A percentile compares a stretch with the other conserved stretches of the same genome.
These are phyloP conservation scores for Amphiprion ocellaris DNA, from an alignment of 2,113 vertebrate species.

Conservation along the genomic window DNA sequence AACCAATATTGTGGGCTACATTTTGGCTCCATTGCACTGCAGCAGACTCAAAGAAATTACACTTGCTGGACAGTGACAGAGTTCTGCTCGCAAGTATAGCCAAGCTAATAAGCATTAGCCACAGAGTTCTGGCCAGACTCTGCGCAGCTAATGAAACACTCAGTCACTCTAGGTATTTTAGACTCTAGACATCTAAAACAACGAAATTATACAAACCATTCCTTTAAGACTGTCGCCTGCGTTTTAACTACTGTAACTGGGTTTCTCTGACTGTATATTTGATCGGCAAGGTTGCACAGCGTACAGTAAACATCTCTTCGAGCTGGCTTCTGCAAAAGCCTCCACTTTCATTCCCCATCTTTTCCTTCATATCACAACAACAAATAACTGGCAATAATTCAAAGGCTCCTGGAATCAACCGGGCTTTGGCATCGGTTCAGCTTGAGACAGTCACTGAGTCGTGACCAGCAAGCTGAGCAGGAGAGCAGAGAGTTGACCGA, in stretches of 20 bases:
- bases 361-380: slow-evolving; percentile 54
- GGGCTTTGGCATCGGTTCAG: slow-evolving; percentile 62
- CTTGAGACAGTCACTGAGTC: slow-evolving; percentile 51
- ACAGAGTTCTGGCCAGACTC: slow-evolving; percentile 21
- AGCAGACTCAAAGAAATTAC: slow-evolving; percentile 35
- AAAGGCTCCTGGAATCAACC: slow-evolving; percentile 60
- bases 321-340: slow-evolving; percentile 18
- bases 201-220: slow-evolving; percentile 15
- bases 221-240: neutral
- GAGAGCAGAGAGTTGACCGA: slow-evolving; percentile 12
- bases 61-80: slow-evolving; percentile 29
- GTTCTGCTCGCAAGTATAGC: slow-evolving; percentile 23
- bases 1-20: slow-evolving; percentile 28
- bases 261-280: slow-evolving; percentile 8
- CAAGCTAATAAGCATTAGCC: slow-evolving; percentile 62
- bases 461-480: slow-evolving; percentile 63
- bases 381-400: slow-evolving; percentile 63
- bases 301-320: slow-evolving; percentile 14
- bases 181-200: slow-evolving; percentile 15
- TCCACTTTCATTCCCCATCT: slow-evolving; percentile 30
- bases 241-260: neutral
- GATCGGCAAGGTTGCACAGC: neutral
- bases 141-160: slow-evolving; percentile 25
- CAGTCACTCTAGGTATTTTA: slow-evolving; percentile 12
- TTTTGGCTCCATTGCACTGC: slow-evolving; percentile 47